phyloP scores from a whole-genome alignment of 2,797 vertebrate species.

The Spheniscus humboldti region DNA sequence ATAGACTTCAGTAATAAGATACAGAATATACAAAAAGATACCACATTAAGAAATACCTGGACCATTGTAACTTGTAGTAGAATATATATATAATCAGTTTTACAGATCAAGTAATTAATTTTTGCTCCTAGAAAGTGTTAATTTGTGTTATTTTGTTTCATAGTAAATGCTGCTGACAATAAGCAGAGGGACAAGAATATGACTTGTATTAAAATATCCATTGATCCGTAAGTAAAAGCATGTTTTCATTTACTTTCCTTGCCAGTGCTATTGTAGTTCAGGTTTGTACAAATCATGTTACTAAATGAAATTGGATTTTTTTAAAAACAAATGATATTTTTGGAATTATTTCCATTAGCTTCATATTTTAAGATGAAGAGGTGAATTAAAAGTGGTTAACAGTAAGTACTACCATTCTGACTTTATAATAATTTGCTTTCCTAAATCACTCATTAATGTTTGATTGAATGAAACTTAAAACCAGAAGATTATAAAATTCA shows the following conservation, averaged over 20 bases:
- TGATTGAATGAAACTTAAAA: background rate
- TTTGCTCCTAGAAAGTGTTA: constrained; percentile 25
- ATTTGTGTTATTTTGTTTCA: constrained; percentile 63
- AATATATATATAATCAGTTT: background rate
- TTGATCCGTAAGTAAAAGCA: constrained; percentile 91
- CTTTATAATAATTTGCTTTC: background rate
- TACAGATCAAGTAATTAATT: background rate
- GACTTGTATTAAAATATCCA: constrained; percentile 93
- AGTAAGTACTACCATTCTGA: background rate
- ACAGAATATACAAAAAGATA: background rate
- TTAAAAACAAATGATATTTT: background rate
- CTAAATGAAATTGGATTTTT: background rate
- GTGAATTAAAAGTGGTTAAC: background rate
- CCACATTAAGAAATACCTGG: background rate
- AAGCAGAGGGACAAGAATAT: constrained; percentile 99
- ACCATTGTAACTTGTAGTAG: background rate
- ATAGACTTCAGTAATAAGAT: background rate
- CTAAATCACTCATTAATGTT: background rate
- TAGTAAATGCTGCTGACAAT: constrained; percentile 98
- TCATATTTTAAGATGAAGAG: background rate
- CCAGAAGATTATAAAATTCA: background rate
- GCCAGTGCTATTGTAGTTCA: background rate
- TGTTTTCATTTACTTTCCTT: constrained; percentile 26
- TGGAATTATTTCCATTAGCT: background rate
- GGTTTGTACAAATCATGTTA: background rate